Evolutionary conservation across 2,113 vertebrate species (phyloP).

Genomic region (Motacilla tschutschensis): DNA sequence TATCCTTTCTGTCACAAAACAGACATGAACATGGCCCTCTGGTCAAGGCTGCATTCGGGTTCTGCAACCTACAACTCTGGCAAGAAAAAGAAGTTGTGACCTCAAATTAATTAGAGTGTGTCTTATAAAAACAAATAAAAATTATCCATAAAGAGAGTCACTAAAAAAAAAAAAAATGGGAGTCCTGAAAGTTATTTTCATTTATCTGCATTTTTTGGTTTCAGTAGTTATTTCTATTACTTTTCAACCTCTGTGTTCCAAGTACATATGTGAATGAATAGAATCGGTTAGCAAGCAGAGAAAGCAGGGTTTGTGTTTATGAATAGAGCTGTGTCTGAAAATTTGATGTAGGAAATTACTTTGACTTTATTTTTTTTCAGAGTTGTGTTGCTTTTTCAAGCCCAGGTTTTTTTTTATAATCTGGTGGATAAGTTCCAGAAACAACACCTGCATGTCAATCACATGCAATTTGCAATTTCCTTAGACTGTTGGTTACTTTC

Average conservation of each 20-base stretch:
- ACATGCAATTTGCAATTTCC: neutral
- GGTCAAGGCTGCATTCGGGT: neutral
- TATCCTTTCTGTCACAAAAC: conserved; percentile 14
- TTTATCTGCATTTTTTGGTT: neutral
- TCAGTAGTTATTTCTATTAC: neutral
- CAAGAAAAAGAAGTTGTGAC: neutral
- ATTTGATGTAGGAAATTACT: neutral
- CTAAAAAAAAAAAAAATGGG: neutral
- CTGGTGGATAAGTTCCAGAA: neutral
- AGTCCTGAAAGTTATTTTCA: neutral
- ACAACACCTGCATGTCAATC: neutral
- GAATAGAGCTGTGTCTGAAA: neutral
- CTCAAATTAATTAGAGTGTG: neutral
- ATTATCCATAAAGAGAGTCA: neutral
- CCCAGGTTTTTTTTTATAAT: neutral
- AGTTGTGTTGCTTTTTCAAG: neutral
- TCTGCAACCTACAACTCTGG: neutral
- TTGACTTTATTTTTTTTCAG: neutral
- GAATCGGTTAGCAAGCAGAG: neutral
- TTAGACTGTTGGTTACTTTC: neutral
- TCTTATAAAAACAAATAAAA: neutral
- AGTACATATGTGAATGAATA: neutral
- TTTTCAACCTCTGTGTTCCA: neutral
- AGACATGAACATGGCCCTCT: neutral
- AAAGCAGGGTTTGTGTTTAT: neutral